Conservation (phyloP, 2,797 vertebrate species). For the Fratercula arctica region DNA sequence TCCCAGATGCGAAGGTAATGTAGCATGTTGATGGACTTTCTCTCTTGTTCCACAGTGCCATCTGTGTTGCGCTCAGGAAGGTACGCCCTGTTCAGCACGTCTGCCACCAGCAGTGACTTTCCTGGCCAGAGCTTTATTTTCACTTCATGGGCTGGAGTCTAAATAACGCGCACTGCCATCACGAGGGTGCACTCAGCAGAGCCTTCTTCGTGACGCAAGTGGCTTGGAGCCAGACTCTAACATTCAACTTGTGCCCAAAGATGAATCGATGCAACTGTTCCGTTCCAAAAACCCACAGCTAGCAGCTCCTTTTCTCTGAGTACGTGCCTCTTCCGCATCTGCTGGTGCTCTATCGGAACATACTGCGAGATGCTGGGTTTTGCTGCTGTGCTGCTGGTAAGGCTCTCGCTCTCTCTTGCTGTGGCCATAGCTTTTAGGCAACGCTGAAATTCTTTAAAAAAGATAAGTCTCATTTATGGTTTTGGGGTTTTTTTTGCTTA, state of each 20-base stretch:
- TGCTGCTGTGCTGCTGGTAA: not conserved
- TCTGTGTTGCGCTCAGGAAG: not conserved
- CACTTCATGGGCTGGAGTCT: not conserved
- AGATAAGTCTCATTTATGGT: not conserved
- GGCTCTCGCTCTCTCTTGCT: not conserved
- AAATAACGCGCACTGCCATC: not conserved
- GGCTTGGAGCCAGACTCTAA: not conserved
- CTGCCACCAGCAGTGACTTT: not conserved
- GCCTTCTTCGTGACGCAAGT: not conserved
- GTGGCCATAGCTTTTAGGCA: not conserved
- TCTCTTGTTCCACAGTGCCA: not conserved
- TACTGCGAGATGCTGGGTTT: rapidly evolving
- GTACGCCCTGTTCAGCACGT: not conserved
- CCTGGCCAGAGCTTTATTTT: not conserved
- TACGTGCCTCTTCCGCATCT: rapidly evolving
- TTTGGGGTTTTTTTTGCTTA: not conserved
- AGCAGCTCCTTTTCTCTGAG: not conserved
- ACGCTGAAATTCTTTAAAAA: not conserved
- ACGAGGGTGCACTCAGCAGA: not conserved
- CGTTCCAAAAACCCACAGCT: not conserved
- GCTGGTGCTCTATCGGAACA: not conserved
- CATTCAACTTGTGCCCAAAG: not conserved
- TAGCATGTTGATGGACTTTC: not conserved
- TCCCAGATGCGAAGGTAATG: not conserved
- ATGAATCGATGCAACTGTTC: not conserved